These are phyloP conservation scores for Lampris megalopsis DNA, from an alignment of 2,113 vertebrate genomes.

Conservation along the genomic window DNA sequence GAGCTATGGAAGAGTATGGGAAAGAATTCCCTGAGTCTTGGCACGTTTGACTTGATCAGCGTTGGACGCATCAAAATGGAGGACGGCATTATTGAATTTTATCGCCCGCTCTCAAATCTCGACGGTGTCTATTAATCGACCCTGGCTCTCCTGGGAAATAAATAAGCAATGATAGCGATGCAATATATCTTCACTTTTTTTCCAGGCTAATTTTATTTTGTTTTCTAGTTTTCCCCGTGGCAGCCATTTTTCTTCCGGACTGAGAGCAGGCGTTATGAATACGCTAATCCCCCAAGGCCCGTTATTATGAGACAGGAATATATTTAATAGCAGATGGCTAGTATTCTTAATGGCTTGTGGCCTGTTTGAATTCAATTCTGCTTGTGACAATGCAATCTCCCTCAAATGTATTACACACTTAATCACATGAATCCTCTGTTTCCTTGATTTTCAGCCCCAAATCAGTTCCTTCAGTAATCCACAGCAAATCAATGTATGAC, in stretches of 20 bases:
- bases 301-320: slow-evolving; percentile 45
- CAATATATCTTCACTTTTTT: slow-evolving; percentile 7
- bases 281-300: slow-evolving; percentile 62
- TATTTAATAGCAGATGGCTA: slow-evolving; percentile 60
- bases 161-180: slow-evolving; percentile 2
- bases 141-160: slow-evolving; percentile 15
- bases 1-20: too few species aligned
- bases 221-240: neutral
- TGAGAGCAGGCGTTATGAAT: slow-evolving; percentile 59
- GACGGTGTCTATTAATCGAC: neutral
- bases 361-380: slow-evolving; percentile 58
- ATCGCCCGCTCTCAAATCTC: neutral
- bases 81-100: neutral
- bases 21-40: too few species aligned
- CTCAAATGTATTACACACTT: slow-evolving; percentile 52
- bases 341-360: slow-evolving; percentile 65
- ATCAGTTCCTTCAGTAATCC: slow-evolving; percentile 50
- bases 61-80: too few species aligned
- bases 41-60: too few species aligned
- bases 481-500: slow-evolving; percentile 56
- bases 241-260: slow-evolving; percentile 23
- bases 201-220: neutral
- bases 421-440: slow-evolving; percentile 25
- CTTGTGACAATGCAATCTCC: slow-evolving; percentile 64
- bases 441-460: slow-evolving; percentile 5